phyloP scores from a whole-genome alignment of 2,797 vertebrate species.

The Leptoclinus maculatus region DNA sequence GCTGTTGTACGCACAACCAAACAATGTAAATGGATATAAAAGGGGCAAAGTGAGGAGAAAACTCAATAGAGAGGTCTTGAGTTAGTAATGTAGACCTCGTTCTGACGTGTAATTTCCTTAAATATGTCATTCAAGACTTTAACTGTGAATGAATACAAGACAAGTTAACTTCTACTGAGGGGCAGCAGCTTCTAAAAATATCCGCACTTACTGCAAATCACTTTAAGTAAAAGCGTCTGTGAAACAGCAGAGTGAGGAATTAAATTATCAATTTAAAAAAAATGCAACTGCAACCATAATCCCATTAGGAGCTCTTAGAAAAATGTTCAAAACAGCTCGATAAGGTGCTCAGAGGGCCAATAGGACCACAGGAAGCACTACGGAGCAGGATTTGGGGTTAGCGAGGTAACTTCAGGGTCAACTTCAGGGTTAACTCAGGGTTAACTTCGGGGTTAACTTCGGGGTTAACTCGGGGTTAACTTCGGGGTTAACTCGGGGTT shows the following conservation, averaged over 20 bases:
- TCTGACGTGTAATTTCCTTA: background rate
- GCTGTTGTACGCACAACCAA: conserved; percentile 52
- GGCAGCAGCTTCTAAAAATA: conserved; percentile 12
- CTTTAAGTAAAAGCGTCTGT: conserved; percentile 2
- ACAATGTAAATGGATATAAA: conserved; percentile 23
- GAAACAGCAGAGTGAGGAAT: conserved; percentile 8
- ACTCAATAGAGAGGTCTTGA: background rate
- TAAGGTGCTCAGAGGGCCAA: background rate
- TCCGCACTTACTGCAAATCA: conserved; percentile 28
- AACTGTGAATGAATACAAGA: conserved; percentile 3
- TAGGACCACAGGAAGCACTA: no score
- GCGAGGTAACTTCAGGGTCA: no score
- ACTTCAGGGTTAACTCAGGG: no score
- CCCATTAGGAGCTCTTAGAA: conserved; percentile 15
- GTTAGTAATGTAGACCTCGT: conserved; percentile 3
- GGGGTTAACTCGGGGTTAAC: no score
- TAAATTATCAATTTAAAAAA: conserved; percentile 26
- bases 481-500: no score
- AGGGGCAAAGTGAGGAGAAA: background rate
- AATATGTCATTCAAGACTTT: background rate
- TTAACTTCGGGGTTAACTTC: no score
- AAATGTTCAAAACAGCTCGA: no score
- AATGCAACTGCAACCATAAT: conserved; percentile 19
- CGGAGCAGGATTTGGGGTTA: no score
- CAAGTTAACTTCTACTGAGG: background rate